Evolutionary conservation across 2,888 invertebrate species (phyloP).

Genomic region (Philaethria dido): DNA sequence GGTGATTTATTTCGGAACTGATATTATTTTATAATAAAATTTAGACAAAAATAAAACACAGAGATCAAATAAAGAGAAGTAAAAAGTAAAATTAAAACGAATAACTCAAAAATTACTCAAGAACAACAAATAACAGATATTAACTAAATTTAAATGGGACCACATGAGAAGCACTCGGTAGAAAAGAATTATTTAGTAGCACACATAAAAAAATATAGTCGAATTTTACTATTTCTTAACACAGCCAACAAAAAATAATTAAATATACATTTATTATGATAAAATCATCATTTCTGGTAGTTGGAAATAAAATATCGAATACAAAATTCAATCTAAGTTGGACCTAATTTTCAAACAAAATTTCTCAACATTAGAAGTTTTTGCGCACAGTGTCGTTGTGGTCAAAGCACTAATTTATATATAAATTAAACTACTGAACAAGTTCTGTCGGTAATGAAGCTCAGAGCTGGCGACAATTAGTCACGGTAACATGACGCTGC

Average conservation of each 20-base stretch:
- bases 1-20: constrained; percentile 18
- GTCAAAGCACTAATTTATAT: constrained; percentile 19
- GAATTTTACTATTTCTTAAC: too few species aligned
- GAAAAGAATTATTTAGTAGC: too few species aligned
- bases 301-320: neutral
- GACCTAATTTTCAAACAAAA: constrained; percentile 7
- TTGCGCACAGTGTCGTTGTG: constrained; percentile 11
- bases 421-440: constrained; percentile 24
- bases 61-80: too few species aligned
- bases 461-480: constrained; percentile 21
- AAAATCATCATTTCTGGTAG: neutral
- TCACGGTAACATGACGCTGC: constrained; percentile 8
- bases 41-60: too few species aligned
- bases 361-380: constrained; percentile 13
- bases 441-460: constrained; percentile 19
- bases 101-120: too few species aligned
- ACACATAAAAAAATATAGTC: too few species aligned
- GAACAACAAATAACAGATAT: too few species aligned
- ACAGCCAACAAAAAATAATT: too few species aligned
- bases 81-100: too few species aligned
- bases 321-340: constrained; percentile 4
- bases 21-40: too few species aligned
- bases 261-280: neutral
- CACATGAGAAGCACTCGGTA: too few species aligned
- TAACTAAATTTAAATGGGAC: too few species aligned